These are phyloP conservation scores for Pavo muticus DNA, from an alignment of 2,113 vertebrate genomes.

Conservation along the genomic window DNA sequence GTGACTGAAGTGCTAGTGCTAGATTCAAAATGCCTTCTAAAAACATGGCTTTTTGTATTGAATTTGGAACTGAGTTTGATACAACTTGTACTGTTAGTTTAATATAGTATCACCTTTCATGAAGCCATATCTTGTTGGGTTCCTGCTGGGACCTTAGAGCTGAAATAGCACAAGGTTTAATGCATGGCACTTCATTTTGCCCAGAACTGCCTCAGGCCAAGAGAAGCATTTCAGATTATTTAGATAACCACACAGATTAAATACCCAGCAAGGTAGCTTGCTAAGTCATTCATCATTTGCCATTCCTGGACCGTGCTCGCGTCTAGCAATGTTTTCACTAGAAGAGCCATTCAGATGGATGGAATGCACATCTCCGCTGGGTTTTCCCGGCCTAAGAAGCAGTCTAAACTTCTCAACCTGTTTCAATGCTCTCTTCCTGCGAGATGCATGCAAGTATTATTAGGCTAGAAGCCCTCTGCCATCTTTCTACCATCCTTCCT, in stretches of 20 bases:
- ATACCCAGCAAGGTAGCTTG: conserved; percentile 59
- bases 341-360: conserved; percentile 45
- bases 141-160: conserved; percentile 51
- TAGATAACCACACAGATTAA: conserved; percentile 70
- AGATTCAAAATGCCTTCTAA: conserved; percentile 44
- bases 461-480: background rate
- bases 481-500: background rate
- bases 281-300: conserved; percentile 71
- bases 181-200: conserved; percentile 56
- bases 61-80: conserved; percentile 53
- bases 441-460: background rate
- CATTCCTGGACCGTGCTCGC: conserved; percentile 50
- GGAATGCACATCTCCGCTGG: conserved; percentile 48
- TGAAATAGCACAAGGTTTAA: conserved; percentile 53
- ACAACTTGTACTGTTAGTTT: conserved; percentile 64
- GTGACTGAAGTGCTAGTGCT: conserved; percentile 20
- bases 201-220: conserved; percentile 53
- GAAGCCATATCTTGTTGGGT: conserved; percentile 10
- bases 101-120: conserved; percentile 62
- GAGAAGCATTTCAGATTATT: conserved; percentile 69
- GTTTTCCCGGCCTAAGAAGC: conserved; percentile 15
- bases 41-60: background rate
- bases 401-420: background rate
- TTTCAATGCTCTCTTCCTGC: background rate
- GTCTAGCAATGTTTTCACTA: conserved; percentile 65